Evolutionary conservation across 2,113 vertebrate genomes (phyloP), one percentile per base, ranked within the genome.

Genomic region (Anser brachyrhynchus): DNA sequence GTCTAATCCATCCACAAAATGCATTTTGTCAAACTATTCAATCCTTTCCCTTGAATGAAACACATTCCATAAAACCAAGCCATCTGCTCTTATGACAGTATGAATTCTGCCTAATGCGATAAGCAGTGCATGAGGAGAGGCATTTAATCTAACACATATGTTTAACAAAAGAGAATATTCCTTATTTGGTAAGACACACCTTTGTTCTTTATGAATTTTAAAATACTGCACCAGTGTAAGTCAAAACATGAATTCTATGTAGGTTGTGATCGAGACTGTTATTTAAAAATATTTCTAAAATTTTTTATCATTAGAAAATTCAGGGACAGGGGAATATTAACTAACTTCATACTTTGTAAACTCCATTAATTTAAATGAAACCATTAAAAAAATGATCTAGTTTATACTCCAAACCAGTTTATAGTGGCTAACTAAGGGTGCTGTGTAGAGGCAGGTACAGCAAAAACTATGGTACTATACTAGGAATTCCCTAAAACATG

Each of bases 1-100:
- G 61, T 86, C 78, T 93, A 96, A 96, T 96, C 65, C 61, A 91
- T 95, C 92, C 90, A 87, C 84, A 93, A 91, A 94, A 96, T 78
- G 25, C 22, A 49, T 89, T 96, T 94, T 93, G 57, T 95, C 89
- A 90, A 92, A 81, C 69, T 82, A 29, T 88, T 92, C 89, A 93
- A 23, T 91, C 83, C 78, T 89, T 22, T 92, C 44, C 43, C 59
- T 87, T 90, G 59, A 94, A 85, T 71, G 64, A 87, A 90, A 46
- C 46, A 82, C 69, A 92, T 94, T 96, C 89, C 81, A 80, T 92
- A 93, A 96, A 91, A 91, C n/a, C 49, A 87, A 91, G 69, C 72
- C 13, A 31, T 91, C 91, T 90, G 78, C 67, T 94, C 54, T 75
- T 78, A 72, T 3, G 0, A 76, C 57, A 90, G 64, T 92, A 57